These are phyloP conservation scores for Chrysodeixis includens DNA, from an alignment of 2,888 invertebrate genomes.

Conservation along the genomic window DNA sequence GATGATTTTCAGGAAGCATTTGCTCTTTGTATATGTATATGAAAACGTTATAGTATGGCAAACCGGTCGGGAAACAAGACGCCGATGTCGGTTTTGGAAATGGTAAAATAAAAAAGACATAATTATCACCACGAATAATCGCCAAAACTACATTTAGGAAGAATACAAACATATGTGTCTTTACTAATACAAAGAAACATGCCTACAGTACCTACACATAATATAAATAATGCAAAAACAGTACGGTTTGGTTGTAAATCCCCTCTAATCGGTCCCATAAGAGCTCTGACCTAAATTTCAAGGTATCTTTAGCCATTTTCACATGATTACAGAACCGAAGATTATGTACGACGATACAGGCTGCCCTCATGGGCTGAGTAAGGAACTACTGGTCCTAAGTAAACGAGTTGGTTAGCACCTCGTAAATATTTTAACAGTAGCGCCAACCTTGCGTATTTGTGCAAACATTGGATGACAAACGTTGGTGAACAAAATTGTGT, in stretches of 20 bases:
- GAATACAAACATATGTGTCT: conserved; percentile 33
- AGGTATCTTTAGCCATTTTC: conserved; percentile 59
- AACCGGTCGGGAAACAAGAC: no score
- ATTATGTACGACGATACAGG: conserved; percentile 56
- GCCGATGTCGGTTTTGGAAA: no score
- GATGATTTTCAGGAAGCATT: no score
- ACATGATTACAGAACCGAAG: conserved; percentile 57
- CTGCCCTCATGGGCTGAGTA: conserved; percentile 68
- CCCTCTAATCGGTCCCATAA: conserved; percentile 60
- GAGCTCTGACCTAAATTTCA: conserved; percentile 61
- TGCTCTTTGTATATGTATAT: no score
- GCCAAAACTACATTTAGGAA: background rate
- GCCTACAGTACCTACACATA: conserved; percentile 40
- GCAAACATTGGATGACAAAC: conserved; percentile 54
- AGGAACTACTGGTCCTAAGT: conserved; percentile 77
- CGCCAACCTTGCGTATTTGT: conserved; percentile 43
- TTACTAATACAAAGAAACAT: conserved; percentile 36
- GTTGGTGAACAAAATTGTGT: conserved; percentile 50
- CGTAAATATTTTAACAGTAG: conserved; percentile 75
- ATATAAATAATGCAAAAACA: conserved; percentile 61
- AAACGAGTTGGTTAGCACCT: conserved; percentile 67
- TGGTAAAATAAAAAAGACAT: no score
- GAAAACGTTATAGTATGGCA: no score
- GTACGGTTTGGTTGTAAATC: conserved; percentile 64
- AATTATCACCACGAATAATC: no score